Conservation (phyloP, 1,140 invertebrate genomes). For the Gyrodactylus bullatarudis region DNA sequence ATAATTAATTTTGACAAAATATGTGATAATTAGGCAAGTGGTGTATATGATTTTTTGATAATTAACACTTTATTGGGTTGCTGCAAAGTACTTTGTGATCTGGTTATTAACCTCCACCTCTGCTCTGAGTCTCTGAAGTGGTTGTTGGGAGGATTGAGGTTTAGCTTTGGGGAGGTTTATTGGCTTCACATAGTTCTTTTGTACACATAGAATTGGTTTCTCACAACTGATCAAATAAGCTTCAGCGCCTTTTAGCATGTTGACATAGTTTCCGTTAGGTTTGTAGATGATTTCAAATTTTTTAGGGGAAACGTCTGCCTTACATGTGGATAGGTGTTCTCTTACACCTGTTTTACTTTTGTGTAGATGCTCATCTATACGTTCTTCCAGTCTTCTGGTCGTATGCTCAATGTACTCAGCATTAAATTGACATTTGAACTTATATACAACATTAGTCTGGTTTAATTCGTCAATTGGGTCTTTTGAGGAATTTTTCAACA, state of each 20-base stretch:
- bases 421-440: not conserved
- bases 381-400: not conserved
- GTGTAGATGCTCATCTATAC: not conserved
- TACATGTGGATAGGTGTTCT: not conserved
- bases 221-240: not conserved
- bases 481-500: not conserved
- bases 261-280: not conserved
- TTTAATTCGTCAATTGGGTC: not conserved
- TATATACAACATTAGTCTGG: not conserved
- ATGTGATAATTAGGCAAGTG: too few species aligned
- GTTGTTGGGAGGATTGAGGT: too few species aligned
- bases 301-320: not conserved
- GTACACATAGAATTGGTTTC: not conserved
- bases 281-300: not conserved
- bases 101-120: too few species aligned
- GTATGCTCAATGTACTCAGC: not conserved
- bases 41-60: too few species aligned
- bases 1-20: too few species aligned
- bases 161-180: too few species aligned
- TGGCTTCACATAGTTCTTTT: not conserved
- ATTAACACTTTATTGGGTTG: too few species aligned
- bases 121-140: too few species aligned
- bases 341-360: not conserved
- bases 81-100: too few species aligned
- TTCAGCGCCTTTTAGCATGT: not conserved